Percentiles rank a stretch among this genome's conserved stretches.
phyloP scores from a whole-genome alignment of 2,888 invertebrate species.

The Sinopyrophorus schimmeli region DNA sequence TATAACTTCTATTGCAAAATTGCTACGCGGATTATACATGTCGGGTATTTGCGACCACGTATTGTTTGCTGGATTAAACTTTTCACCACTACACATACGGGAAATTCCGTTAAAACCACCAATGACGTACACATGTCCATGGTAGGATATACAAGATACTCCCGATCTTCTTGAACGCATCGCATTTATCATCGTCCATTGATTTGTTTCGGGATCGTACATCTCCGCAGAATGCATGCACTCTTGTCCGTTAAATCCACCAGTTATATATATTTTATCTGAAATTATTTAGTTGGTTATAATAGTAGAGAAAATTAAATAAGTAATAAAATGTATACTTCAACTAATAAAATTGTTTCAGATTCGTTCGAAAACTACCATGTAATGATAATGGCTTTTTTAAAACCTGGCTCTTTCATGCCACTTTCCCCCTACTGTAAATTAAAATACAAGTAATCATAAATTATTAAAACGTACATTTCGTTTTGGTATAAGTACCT shows the following conservation, averaged over 20 bases:
- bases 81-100: constrained; percentile 87
- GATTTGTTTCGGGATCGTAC: constrained; percentile 76
- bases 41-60: constrained; percentile 82
- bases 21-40: constrained; percentile 90
- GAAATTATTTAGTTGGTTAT: constrained; percentile 33
- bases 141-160: constrained; percentile 86
- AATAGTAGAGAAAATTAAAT: no score
- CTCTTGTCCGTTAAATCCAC: constrained; percentile 91
- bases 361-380: no score
- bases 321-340: no score
- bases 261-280: constrained; percentile 80
- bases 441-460: no score
- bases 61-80: constrained; percentile 75
- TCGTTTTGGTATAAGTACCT: no score
- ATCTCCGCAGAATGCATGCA: constrained; percentile 84
- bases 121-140: constrained; percentile 74
- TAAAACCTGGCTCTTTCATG: no score
- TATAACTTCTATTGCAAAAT: constrained; percentile 90
- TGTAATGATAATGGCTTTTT: no score
- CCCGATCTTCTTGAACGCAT: constrained; percentile 90
- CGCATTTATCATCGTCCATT: constrained; percentile 80
- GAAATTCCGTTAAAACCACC: constrained; percentile 92
- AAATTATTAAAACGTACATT: no score
- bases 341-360: no score
- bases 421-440: no score